phyloP scores from a whole-genome alignment of 2,113 vertebrate species.

The Gavia stellata region DNA sequence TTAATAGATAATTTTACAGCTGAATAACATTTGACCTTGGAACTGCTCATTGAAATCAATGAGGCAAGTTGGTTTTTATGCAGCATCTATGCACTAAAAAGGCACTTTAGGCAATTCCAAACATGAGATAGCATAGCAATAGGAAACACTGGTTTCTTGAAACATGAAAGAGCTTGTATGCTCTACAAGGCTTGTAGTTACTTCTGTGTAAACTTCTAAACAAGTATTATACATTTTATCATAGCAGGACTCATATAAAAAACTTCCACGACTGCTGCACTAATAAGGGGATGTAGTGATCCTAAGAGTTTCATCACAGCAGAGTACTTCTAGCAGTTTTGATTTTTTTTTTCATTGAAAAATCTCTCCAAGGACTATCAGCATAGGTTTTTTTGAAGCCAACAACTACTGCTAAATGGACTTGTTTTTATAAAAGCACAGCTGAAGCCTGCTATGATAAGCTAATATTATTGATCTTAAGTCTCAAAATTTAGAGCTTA shows the following conservation, averaged over 20 bases:
- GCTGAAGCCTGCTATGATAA: background rate
- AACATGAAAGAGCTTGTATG: background rate
- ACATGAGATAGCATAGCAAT: conserved; percentile 9
- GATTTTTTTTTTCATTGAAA: background rate
- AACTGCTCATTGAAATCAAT: conserved; percentile 53
- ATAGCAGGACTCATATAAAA: background rate
- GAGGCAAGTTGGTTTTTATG: conserved; percentile 47
- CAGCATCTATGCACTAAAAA: conserved; percentile 38
- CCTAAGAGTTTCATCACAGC: background rate
- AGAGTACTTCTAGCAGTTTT: background rate
- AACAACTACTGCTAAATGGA: background rate
- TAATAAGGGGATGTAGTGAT: background rate
- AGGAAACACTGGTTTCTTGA: background rate
- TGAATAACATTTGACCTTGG: conserved; percentile 48
- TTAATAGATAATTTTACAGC: conserved; percentile 54
- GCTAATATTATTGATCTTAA: background rate
- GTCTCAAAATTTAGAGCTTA: background rate
- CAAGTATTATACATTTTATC: background rate
- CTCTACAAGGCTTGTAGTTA: background rate
- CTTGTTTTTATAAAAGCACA: background rate
- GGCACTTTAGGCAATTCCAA: conserved; percentile 32
- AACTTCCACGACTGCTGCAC: background rate
- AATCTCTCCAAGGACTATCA: background rate
- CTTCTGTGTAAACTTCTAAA: background rate
- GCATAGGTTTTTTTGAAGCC: background rate